phyloP scores from a whole-genome alignment of 2,888 invertebrate species.

The Eupsilia transversa region DNA sequence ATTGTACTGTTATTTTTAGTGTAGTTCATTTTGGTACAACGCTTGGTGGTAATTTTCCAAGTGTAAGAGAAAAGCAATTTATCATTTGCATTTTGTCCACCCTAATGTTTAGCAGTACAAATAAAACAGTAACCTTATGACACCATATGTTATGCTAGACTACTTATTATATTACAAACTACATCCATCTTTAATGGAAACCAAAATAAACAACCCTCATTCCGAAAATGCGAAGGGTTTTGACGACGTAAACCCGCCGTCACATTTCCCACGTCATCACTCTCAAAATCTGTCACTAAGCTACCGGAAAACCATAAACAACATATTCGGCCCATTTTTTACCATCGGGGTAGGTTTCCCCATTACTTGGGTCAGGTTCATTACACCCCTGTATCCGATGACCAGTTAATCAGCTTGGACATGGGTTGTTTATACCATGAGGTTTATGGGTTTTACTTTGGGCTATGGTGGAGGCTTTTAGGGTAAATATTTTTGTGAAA shows the following conservation, averaged over 20 bases:
- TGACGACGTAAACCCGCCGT: constrained; percentile 44
- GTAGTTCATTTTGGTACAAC: neutral
- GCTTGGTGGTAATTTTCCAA: constrained; percentile 1
- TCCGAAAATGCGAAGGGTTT: constrained; percentile 33
- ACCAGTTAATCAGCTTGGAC: constrained; percentile 63
- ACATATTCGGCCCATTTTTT: constrained; percentile 63
- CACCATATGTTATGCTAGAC: neutral
- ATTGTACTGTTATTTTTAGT: constrained; percentile 21
- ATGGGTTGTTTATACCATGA: constrained; percentile 55
- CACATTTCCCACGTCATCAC: constrained; percentile 58
- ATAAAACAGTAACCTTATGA: neutral
- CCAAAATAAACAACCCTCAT: constrained; percentile 47
- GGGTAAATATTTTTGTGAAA: constrained; percentile 16
- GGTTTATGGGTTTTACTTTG: constrained; percentile 39
- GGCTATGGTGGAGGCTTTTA: constrained; percentile 15
- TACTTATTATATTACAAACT: constrained; percentile 40
- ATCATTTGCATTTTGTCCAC: constrained; percentile 16
- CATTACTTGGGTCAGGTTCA: constrained; percentile 63
- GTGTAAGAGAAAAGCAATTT: constrained; percentile 22
- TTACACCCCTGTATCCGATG: constrained; percentile 62
- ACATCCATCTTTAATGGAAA: constrained; percentile 32
- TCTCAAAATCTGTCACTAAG: constrained; percentile 63
- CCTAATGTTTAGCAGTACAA: neutral
- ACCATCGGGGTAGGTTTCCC: constrained; percentile 50
- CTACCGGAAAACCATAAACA: constrained; percentile 63